Percentiles rank a stretch among this genome's conserved stretches.
Conservation (phyloP, 2,113 vertebrate genomes). For the Opisthocomus hoazin region DNA sequence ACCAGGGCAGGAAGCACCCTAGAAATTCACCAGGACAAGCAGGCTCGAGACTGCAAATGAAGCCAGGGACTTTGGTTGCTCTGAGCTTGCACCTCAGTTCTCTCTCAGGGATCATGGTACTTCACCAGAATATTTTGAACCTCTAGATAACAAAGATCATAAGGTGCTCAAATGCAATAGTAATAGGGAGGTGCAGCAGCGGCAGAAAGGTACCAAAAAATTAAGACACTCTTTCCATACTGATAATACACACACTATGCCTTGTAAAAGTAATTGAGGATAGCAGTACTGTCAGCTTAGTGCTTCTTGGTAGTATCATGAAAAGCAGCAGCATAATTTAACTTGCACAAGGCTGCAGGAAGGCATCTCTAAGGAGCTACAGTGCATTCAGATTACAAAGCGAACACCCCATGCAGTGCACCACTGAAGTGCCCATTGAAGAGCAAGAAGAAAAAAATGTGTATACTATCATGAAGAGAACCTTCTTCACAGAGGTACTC, state of each 20-base stretch:
- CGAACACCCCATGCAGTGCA: not conserved
- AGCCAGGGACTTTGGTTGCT: not conserved
- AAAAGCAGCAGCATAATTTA: not conserved
- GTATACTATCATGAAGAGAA: not conserved
- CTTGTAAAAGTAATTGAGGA: not conserved
- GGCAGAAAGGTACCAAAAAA: not conserved
- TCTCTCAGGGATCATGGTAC: not conserved
- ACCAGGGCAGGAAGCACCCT: not conserved
- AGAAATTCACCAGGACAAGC: not conserved
- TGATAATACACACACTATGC: not conserved
- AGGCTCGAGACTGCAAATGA: not conserved
- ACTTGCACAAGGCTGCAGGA: not conserved
- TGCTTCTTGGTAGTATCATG: not conserved
- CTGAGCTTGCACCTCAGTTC: not conserved
- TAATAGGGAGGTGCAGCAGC: not conserved
- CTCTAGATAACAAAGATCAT: not conserved
- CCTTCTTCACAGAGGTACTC: not conserved
- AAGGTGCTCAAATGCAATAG: not conserved
- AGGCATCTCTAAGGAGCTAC: not conserved
- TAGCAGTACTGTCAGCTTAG: not conserved
- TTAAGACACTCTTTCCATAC: not conserved
- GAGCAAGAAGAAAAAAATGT: not conserved
- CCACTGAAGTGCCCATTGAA: not conserved
- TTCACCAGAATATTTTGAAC: not conserved
- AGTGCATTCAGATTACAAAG: not conserved